Evolutionary conservation across 1,140 invertebrate genomes (phyloP), one percentile per base, ranked within the genome.

Genomic region (Drosophila arizonae): DNA sequence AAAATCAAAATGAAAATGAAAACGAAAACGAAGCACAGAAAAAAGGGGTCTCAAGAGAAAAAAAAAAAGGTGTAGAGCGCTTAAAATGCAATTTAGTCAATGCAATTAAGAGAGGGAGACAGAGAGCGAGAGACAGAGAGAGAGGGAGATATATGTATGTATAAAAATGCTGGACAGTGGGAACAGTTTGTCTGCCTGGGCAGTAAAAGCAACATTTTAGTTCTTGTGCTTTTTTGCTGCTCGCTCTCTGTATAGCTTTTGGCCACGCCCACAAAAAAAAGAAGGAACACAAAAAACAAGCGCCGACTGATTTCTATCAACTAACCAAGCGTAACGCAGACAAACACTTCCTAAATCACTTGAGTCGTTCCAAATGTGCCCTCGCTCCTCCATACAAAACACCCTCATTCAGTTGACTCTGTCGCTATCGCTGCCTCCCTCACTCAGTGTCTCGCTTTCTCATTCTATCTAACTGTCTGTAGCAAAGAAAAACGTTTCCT

Each of bases 331-430:
- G 86, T 86, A 90, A 87, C 86, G 78, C 87, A 90, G 86, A 90
- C 86, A 90, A 90, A 90, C 86, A 90, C 86, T 90, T 90, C 86
- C 86, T 90, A 90, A 90, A 90, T 90, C 86, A 90, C 87, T 90
- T 80, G 86, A 90, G 71, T 85, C 55, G 70, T 72, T 72, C 54
- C 63, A 60, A 52, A 52, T 9, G 62, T 64, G 45, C 54, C 11
- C 52, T 9, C 10, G 15, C 21, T n/a, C 10, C 21, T 45, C 15
- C 36, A n/a, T 39, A 11, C 56, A 5, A 17, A 9, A 46, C 46
- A 24, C 33, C 52, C 52, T 33, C 52, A 30, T 30, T 21, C 3
- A 55, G 4, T 11, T 15, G 26, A 52, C 79, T 64, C 72, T 72
- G n/a, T 6, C 62, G 9, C 54, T 46, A 30, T 50, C 21, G 45